Evolutionary conservation across 2,797 vertebrate genomes (phyloP).

Genomic region (Buceros bicornis): DNA sequence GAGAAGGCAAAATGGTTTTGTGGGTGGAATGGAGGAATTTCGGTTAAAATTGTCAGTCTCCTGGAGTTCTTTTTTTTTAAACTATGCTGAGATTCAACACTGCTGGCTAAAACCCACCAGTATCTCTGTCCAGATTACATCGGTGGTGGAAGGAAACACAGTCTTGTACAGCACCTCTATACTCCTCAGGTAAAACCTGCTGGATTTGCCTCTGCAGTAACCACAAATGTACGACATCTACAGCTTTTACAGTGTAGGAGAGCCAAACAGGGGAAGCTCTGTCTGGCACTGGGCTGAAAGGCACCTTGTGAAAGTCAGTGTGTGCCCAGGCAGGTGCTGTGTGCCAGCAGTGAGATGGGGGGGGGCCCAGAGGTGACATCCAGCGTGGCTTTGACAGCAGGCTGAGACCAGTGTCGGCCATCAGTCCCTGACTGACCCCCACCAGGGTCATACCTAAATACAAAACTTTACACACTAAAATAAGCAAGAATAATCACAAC

Average conservation of each 20-base stretch:
- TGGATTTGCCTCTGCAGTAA: neutral
- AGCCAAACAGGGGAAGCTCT: neutral
- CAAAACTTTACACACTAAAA: neutral
- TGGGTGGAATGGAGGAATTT: neutral
- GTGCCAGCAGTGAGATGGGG: neutral
- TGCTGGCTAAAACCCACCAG: neutral
- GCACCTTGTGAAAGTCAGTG: accelerated
- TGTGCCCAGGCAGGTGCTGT: neutral
- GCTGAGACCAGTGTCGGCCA: neutral
- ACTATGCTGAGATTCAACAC: neutral
- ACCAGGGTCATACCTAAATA: neutral
- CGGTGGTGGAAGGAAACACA: neutral
- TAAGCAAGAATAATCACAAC: conserved; percentile 20
- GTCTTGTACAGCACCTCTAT: no score
- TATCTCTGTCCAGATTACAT: neutral
- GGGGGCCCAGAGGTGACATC: neutral
- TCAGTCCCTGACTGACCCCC: accelerated
- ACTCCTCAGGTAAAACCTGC: neutral
- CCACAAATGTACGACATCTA: neutral
- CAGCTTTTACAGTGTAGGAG: neutral
- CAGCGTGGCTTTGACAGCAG: neutral
- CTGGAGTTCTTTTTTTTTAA: neutral
- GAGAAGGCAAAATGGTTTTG: neutral
- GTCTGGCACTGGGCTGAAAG: neutral
- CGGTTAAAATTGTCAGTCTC: neutral